Conservation (phyloP, 2,797 vertebrate species). For the Halcyon badia region DNA sequence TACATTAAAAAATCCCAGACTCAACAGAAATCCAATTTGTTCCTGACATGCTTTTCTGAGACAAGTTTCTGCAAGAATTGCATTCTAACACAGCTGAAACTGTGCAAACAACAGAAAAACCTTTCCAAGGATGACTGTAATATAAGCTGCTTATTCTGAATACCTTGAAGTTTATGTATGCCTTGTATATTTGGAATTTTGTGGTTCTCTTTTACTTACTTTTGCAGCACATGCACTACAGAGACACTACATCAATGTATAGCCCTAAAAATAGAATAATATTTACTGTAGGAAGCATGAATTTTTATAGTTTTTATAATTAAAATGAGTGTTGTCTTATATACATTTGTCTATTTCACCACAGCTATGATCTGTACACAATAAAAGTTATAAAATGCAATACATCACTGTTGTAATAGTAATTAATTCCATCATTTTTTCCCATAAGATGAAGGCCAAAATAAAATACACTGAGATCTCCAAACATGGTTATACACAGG, state of each 20-base stretch:
- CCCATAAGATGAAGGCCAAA: slow-evolving; percentile 43
- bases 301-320: slow-evolving; percentile 30
- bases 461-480: slow-evolving; percentile 38
- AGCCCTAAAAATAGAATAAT: background rate
- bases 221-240: background rate
- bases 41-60: background rate
- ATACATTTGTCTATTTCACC: slow-evolving; percentile 40
- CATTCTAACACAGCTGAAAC: background rate
- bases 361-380: slow-evolving; percentile 21
- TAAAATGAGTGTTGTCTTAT: slow-evolving; percentile 30
- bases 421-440: slow-evolving; percentile 30
- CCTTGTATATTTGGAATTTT: background rate
- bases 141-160: background rate
- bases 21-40: background rate
- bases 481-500: slow-evolving; percentile 24
- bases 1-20: background rate
- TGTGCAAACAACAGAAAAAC: background rate
- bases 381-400: slow-evolving; percentile 47
- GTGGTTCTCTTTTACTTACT: background rate
- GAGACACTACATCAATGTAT: background rate
- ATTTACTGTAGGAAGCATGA: slow-evolving; percentile 19
- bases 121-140: background rate
- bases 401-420: slow-evolving; percentile 33
- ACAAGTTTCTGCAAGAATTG: background rate
- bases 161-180: background rate